These are phyloP conservation scores for Limonius californicus DNA, from an alignment of 1,140 invertebrate species.

Conservation along the genomic window DNA sequence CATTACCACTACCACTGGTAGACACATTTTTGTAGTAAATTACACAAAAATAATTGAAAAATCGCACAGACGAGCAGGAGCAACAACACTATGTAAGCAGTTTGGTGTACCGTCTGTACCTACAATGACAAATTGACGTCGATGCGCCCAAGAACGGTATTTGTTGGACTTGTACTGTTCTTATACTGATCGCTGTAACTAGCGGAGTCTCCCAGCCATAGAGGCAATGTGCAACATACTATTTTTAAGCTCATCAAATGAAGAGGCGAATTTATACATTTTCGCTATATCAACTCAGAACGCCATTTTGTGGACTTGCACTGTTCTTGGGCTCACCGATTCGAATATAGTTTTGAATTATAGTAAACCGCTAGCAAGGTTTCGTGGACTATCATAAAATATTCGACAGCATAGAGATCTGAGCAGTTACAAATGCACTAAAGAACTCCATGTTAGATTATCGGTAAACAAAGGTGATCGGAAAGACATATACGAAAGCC, in stretches of 20 bases:
- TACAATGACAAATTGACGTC: neutral
- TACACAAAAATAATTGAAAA: neutral
- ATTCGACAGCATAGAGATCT: no score
- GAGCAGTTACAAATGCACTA: no score
- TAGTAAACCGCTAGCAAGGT: no score
- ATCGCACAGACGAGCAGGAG: neutral
- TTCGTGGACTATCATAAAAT: no score
- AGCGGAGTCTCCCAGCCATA: neutral
- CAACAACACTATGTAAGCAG: neutral
- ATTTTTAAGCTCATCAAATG: neutral
- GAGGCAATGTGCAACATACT: neutral
- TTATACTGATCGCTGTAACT: neutral
- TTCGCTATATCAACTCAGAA: neutral
- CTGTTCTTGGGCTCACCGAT: neutral
- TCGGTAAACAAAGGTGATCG: no score
- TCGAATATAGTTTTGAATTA: no score
- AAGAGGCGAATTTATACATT: neutral
- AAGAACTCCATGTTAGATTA: no score
- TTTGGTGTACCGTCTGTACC: neutral
- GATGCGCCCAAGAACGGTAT: neutral
- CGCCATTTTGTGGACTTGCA: neutral
- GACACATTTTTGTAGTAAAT: neutral
- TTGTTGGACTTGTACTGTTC: neutral
- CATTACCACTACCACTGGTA: neutral
- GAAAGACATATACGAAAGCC: no score